Conservation (phyloP, 2,888 invertebrate genomes). For the Tinea semifulvella region DNA sequence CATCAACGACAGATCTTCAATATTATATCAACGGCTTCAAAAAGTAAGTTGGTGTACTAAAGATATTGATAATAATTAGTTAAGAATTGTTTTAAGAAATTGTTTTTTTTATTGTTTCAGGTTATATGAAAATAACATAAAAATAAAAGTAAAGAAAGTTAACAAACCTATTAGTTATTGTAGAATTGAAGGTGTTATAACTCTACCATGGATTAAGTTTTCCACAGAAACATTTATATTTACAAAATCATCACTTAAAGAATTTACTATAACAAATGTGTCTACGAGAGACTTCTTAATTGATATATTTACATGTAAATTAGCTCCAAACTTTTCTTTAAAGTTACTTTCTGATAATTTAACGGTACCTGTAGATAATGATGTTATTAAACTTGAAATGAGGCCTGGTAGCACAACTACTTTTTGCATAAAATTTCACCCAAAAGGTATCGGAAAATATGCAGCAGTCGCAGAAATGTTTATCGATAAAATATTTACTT, state of each 20-base stretch:
- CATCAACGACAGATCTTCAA: constrained; percentile 37
- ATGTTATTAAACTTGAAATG: constrained; percentile 43
- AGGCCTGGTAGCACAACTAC: constrained; percentile 27
- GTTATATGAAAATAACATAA: constrained; percentile 42
- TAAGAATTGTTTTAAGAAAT: no score
- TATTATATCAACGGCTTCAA: constrained; percentile 41
- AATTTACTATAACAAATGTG: constrained; percentile 48
- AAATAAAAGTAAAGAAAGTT: constrained; percentile 38
- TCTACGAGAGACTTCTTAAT: constrained; percentile 44
- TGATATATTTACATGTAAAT: constrained; percentile 39
- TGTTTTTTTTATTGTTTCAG: constrained; percentile 28
- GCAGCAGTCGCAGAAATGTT: constrained; percentile 41
- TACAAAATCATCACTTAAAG: constrained; percentile 27
- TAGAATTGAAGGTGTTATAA: constrained; percentile 47
- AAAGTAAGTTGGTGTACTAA: constrained; percentile 30
- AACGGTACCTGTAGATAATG: constrained; percentile 28
- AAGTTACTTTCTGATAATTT: constrained; percentile 30
- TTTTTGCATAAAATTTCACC: constrained; percentile 42
- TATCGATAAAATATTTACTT: constrained; percentile 44
- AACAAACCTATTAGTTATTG: constrained; percentile 50
- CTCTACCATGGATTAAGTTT: constrained; percentile 47
- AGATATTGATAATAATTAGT: no score
- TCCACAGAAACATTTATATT: constrained; percentile 50
- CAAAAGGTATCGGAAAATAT: constrained; percentile 44
- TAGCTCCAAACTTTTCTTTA: constrained; percentile 41